Evolutionary conservation across 2,113 vertebrate species (phyloP).

Genomic region (Pampusana beccarii): DNA sequence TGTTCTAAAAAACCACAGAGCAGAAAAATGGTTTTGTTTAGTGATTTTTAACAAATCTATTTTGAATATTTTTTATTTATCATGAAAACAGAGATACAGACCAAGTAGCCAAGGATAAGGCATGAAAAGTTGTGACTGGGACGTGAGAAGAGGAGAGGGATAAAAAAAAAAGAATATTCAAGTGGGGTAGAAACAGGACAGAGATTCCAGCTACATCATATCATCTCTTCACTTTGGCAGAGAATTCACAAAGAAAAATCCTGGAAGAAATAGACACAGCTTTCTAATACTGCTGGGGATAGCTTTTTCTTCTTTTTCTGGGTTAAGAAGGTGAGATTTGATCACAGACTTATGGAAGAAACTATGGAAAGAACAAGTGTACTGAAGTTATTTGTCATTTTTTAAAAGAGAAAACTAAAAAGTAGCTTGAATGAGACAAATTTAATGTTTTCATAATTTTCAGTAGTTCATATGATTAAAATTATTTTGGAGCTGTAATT

Average conservation of each 20-base stretch:
- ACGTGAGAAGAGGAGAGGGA: background rate
- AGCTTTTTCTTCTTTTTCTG: background rate
- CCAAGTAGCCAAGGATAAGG: background rate
- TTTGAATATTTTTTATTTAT: background rate
- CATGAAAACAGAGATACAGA: background rate
- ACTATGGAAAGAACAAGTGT: background rate
- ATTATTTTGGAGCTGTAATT: background rate
- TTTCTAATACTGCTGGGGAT: background rate
- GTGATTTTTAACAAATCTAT: background rate
- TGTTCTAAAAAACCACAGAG: background rate
- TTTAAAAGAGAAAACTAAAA: background rate
- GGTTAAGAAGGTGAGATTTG: background rate
- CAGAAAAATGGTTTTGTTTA: background rate
- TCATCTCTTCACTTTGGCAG: background rate
- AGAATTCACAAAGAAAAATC: background rate
- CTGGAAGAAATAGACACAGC: background rate
- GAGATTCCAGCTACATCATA: background rate
- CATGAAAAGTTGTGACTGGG: background rate
- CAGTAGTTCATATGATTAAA: background rate
- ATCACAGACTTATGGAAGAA: background rate
- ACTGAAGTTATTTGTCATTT: background rate
- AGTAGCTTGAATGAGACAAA: background rate
- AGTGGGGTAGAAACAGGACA: background rate
- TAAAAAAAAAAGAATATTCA: background rate
- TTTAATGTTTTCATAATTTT: background rate